Evolutionary conservation across 2,888 invertebrate species (phyloP).

Genomic region (Parasteatoda lunata): DNA sequence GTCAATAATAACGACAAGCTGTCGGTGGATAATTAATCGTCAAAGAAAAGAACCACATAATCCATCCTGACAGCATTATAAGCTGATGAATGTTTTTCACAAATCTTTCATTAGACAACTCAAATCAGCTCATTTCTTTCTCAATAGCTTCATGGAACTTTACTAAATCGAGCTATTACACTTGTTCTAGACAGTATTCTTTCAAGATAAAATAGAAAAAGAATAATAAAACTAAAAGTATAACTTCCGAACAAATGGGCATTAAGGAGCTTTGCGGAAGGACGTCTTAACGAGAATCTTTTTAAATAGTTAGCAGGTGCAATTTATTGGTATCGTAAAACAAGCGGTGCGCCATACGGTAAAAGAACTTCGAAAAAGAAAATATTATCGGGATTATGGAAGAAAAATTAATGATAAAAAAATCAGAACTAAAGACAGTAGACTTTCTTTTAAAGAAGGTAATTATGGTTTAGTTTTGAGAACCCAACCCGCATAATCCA

Average conservation of each 20-base stretch:
- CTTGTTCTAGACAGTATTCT: background rate
- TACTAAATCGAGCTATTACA: background rate
- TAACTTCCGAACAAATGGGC: slow-evolving; percentile 40
- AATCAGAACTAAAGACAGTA: slow-evolving; percentile 4
- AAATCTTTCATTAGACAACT: background rate
- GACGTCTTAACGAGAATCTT: slow-evolving; percentile 55
- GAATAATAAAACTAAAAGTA: slow-evolving; percentile 44
- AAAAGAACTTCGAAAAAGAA: slow-evolving; percentile 8
- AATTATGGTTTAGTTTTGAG: slow-evolving; percentile 32
- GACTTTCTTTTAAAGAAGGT: slow-evolving; percentile 49
- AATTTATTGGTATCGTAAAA: slow-evolving; percentile 57
- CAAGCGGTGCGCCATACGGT: background rate
- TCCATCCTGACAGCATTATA: background rate
- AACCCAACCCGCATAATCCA: slow-evolving; percentile 32
- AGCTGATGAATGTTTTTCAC: background rate
- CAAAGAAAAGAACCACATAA: too few species aligned
- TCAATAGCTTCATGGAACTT: background rate
- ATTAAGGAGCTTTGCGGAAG: slow-evolving; percentile 32
- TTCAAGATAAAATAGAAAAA: background rate
- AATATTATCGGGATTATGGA: slow-evolving; percentile 46
- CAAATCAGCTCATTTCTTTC: background rate
- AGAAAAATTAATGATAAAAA: slow-evolving; percentile 28
- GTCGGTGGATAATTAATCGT: too few species aligned
- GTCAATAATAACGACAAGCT: too few species aligned
- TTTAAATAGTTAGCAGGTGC: slow-evolving; percentile 61